Conservation (phyloP, 1,140 invertebrate genomes). For the Drosophila nebulosa region DNA sequence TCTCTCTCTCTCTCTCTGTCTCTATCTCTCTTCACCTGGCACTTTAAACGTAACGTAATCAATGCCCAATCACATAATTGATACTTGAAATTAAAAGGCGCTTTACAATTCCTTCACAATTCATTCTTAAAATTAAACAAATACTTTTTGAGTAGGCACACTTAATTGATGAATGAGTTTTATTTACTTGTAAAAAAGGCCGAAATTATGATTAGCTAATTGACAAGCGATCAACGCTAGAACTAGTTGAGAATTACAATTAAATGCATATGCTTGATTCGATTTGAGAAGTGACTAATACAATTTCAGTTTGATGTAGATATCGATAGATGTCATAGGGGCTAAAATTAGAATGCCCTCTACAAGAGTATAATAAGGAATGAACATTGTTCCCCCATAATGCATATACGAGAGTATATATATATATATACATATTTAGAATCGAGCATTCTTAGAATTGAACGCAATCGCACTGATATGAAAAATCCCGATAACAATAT, state of each 20-base stretch:
- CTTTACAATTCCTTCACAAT: neutral
- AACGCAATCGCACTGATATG: constrained; percentile 22
- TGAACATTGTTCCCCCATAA: neutral
- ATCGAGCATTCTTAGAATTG: constrained; percentile 22
- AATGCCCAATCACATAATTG: constrained; percentile 30
- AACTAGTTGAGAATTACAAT: no score
- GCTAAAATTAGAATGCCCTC: neutral
- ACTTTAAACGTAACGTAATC: neutral
- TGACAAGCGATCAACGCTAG: no score
- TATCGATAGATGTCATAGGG: no score
- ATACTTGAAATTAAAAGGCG: constrained; percentile 45
- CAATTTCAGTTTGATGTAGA: no score
- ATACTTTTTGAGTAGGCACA: no score
- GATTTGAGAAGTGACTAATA: no score
- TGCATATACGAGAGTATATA: neutral
- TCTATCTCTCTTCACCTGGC: no score
- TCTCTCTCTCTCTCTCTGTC: no score
- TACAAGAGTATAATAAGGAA: neutral
- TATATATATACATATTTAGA: neutral
- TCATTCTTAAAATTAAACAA: neutral
- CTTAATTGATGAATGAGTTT: no score
- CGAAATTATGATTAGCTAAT: neutral
- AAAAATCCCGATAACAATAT: constrained; percentile 27
- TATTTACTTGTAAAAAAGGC: no score
- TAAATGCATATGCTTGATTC: no score